Percentiles rank a stretch among this genome's conserved stretches.
Conservation (phyloP, 2,888 invertebrate genomes). For the Electrophaes corylata region DNA sequence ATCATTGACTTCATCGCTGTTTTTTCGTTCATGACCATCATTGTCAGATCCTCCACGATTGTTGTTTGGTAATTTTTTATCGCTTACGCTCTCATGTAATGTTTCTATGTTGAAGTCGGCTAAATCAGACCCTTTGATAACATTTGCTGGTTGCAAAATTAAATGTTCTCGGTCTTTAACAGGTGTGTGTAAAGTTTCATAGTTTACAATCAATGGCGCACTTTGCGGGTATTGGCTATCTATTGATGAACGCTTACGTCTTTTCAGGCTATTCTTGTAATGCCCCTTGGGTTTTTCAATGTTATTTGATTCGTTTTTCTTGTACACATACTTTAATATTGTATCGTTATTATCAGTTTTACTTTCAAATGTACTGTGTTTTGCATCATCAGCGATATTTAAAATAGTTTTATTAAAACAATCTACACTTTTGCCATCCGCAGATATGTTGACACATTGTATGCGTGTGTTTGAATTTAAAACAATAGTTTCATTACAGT, state of each 20-base stretch:
- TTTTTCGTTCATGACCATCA: slow-evolving; percentile 4
- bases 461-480: slow-evolving; percentile 13
- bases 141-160: slow-evolving; percentile 44
- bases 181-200: slow-evolving; percentile 59
- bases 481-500: slow-evolving; percentile 34
- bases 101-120: slow-evolving; percentile 73
- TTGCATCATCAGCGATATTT: background rate
- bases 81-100: slow-evolving; percentile 49
- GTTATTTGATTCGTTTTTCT: slow-evolving; percentile 49
- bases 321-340: slow-evolving; percentile 66
- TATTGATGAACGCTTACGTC: slow-evolving; percentile 50
- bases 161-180: slow-evolving; percentile 40
- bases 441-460: slow-evolving; percentile 16
- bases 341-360: slow-evolving; percentile 48
- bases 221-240: slow-evolving; percentile 41
- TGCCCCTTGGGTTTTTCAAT: slow-evolving; percentile 57
- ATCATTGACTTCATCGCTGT: slow-evolving; percentile 9
- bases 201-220: slow-evolving; percentile 59
- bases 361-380: slow-evolving; percentile 35
- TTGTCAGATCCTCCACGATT: background rate
- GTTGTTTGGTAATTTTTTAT: slow-evolving; percentile 16
- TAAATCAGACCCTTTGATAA: slow-evolving; percentile 56
- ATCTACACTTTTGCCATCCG: slow-evolving; percentile 2
- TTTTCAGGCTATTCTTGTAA: slow-evolving; percentile 64
- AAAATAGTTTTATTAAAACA: slow-evolving; percentile 2